Evolutionary conservation across 37 sponge, comb jelly and placozoan genomes (phyloP), one percentile per base, ranked within the genome.

Genomic region (Corticium candelabrum): DNA sequence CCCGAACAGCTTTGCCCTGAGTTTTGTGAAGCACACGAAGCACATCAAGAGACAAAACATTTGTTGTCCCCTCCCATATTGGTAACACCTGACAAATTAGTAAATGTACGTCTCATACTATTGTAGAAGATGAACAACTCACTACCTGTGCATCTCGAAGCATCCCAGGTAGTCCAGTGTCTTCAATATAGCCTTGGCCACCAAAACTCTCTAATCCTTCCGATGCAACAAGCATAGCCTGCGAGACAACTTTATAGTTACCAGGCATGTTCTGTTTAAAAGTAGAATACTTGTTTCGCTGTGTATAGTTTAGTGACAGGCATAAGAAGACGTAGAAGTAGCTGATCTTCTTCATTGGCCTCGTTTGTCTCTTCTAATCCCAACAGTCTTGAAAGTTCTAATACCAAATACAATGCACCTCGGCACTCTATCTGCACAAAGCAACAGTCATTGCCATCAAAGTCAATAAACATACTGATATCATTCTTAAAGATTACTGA

Each of bases 61-160:
- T 93, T 35, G 94, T 91, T 3, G 98, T 97, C 3, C 98, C 98
- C 69, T 97, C 98, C 98, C 98, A 97, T 11, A 97, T 93, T 0
- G 98, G 89, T 34, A 93, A 81, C 3, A 96, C 97, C 90, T 89
- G 69, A 1, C 5, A 29, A 70, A 70, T n/a, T 35, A 82, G 21
- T 57, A 2, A 56, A 83, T 34, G 5, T 30, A 70, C 36, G 5
- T 15, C 7, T 29, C 73, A 70, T 32, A 70, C 73, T 30, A 70
- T 70, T 4, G 73, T 4, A 70, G 5, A 21, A 38, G 29, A 31
- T 69, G 35, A n/a, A n/a, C n/a, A n/a, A n/a, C n/a, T n/a, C n/a
- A n/a, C n/a, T 38, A 89, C 91, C 80, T 93, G 94, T 0, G 94
- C 89, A 85, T 97, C 98, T 68, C 98, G 80, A 3, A 91, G 75